These are phyloP conservation scores for Micromesistius poutassou DNA, from an alignment of 2,797 vertebrate species.

Conservation along the genomic window DNA sequence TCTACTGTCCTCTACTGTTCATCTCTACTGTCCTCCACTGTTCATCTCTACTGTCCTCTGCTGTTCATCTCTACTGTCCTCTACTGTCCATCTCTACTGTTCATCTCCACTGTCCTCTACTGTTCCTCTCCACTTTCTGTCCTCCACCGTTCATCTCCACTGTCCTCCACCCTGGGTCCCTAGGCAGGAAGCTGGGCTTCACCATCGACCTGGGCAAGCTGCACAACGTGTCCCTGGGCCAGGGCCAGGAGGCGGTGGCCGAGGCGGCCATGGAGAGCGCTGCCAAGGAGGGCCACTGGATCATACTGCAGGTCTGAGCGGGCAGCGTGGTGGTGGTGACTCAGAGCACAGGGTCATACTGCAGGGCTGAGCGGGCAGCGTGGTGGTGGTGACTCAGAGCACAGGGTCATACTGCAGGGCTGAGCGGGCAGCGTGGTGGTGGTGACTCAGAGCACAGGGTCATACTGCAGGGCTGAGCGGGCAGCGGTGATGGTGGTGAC, in stretches of 20 bases:
- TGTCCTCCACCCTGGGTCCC: conserved; percentile 1
- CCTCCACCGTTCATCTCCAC: neutral
- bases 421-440: conserved; percentile 2
- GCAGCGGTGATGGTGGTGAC: neutral
- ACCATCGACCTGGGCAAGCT: conserved; percentile 83
- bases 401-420: conserved; percentile 86
- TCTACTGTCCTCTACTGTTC: neutral
- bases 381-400: neutral
- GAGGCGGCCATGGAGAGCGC: conserved; percentile 81
- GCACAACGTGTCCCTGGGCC: conserved; percentile 79
- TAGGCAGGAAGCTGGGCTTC: conserved; percentile 81
- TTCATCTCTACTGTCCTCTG: neutral
- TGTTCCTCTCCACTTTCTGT: conserved; percentile 36
- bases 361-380: conserved; percentile 69
- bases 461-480: conserved; percentile 78
- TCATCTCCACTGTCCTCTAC: too few species aligned
- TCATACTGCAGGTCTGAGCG: conserved; percentile 80
- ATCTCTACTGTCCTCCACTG: too few species aligned
- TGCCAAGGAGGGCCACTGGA: conserved; percentile 87
- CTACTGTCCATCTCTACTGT: too few species aligned
- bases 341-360: conserved; percentile 75
- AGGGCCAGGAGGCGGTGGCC: conserved; percentile 85
- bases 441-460: conserved; percentile 59
- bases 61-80: neutral
- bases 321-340: neutral